phyloP scores from a whole-genome alignment of 2,113 vertebrate species.

The Penelope pileata region DNA sequence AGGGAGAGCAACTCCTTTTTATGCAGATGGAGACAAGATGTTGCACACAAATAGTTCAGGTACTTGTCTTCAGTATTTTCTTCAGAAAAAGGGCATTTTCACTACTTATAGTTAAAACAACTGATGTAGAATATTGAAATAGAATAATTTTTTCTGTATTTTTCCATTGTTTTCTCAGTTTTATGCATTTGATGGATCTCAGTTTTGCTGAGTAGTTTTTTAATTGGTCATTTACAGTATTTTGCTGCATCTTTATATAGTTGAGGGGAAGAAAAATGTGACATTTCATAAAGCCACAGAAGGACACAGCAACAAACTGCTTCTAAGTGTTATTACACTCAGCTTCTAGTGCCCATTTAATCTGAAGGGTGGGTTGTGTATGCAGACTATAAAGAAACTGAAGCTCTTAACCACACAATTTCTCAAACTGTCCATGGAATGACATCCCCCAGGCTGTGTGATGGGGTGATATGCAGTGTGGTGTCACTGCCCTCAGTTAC shows the following conservation, averaged over 20 bases:
- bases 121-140: neutral
- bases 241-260: neutral
- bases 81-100: neutral
- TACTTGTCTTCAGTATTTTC: neutral
- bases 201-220: neutral
- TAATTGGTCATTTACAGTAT: neutral
- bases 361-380: neutral
- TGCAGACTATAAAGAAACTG: neutral
- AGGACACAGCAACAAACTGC: neutral
- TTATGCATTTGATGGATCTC: neutral
- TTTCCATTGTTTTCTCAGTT: neutral
- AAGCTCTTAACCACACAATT: neutral
- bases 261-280: neutral
- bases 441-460: neutral
- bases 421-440: neutral
- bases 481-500: neutral
- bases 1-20: neutral
- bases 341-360: neutral
- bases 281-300: accelerated
- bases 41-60: neutral
- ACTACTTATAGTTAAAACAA: neutral
- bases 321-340: neutral
- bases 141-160: neutral
- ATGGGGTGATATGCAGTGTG: neutral
- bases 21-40: neutral